These are phyloP conservation scores for Corythornis madagascariensis DNA, from an alignment of 2,113 vertebrate species.

Conservation along the genomic window DNA sequence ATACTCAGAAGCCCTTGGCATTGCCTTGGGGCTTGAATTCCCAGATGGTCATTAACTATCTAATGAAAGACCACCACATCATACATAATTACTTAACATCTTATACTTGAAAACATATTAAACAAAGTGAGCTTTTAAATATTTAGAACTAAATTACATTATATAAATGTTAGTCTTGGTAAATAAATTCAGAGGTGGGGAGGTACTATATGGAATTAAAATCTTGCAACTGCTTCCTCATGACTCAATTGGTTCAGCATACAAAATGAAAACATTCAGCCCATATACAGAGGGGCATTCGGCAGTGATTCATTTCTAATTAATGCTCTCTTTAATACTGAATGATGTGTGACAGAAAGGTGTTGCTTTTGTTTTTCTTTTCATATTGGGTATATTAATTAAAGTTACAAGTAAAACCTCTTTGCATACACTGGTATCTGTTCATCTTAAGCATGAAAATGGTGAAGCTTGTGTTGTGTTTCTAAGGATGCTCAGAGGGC, in stretches of 20 bases:
- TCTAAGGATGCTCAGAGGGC: not conserved
- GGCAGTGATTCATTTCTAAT: slow-evolving; percentile 1
- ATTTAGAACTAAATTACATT: slow-evolving; percentile 75
- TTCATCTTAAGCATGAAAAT: not conserved
- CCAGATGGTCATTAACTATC: slow-evolving; percentile 74
- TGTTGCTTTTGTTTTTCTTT: not conserved
- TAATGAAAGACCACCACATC: slow-evolving; percentile 79
- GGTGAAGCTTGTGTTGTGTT: not conserved
- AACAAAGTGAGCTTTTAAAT: slow-evolving; percentile 78
- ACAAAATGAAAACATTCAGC: slow-evolving; percentile 17
- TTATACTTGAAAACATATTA: slow-evolving; percentile 77
- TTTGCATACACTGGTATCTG: not conserved
- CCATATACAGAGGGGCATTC: slow-evolving; percentile 39
- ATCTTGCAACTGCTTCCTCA: slow-evolving; percentile 33
- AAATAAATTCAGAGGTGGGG: slow-evolving; percentile 70
- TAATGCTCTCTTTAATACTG: not conserved
- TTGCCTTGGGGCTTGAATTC: slow-evolving; percentile 73
- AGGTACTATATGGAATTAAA: slow-evolving; percentile 74
- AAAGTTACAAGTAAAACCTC: not conserved
- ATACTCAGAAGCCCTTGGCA: slow-evolving; percentile 69
- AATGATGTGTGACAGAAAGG: not conserved
- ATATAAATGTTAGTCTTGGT: slow-evolving; percentile 76
- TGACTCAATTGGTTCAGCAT: slow-evolving; percentile 27
- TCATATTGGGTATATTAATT: not conserved
- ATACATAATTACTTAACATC: slow-evolving; percentile 76